These are phyloP conservation scores for Nanger granti DNA, from an alignment of 2,113 vertebrate genomes.

Conservation along the genomic window DNA sequence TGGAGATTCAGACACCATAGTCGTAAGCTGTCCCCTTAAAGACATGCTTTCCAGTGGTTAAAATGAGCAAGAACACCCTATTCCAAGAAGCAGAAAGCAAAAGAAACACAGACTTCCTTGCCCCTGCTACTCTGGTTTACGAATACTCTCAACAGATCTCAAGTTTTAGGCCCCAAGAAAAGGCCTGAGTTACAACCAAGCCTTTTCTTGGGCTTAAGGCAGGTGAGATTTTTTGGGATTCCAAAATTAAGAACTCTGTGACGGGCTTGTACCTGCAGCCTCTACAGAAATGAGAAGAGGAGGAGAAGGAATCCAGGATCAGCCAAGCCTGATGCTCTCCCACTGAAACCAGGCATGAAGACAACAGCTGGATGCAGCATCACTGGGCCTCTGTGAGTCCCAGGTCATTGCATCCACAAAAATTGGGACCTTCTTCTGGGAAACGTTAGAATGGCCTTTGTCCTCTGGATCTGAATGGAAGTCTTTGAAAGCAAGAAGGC, in stretches of 20 bases:
- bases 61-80: constrained; percentile 15
- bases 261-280: not conserved
- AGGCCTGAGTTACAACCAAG: not conserved
- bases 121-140: not conserved
- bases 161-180: not conserved
- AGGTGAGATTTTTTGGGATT: not conserved
- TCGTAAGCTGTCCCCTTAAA: not conserved
- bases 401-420: not conserved
- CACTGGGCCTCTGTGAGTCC: not conserved
- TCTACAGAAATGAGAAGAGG: not conserved
- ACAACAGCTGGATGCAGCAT: not conserved
- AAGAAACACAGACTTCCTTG: constrained; percentile 6
- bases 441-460: not conserved
- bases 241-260: not conserved
- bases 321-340: not conserved
- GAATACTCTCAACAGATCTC: not conserved
- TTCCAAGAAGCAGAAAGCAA: constrained; percentile 39
- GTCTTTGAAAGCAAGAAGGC: not conserved
- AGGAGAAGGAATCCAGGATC: not conserved
- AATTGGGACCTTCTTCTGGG: not conserved
- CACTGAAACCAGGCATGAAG: not conserved
- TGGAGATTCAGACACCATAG: not conserved
- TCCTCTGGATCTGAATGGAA: not conserved
- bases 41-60: constrained; percentile 12
- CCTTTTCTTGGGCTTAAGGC: not conserved